Conservation (phyloP, 2,113 vertebrate genomes). For the Lonchura striata region DNA sequence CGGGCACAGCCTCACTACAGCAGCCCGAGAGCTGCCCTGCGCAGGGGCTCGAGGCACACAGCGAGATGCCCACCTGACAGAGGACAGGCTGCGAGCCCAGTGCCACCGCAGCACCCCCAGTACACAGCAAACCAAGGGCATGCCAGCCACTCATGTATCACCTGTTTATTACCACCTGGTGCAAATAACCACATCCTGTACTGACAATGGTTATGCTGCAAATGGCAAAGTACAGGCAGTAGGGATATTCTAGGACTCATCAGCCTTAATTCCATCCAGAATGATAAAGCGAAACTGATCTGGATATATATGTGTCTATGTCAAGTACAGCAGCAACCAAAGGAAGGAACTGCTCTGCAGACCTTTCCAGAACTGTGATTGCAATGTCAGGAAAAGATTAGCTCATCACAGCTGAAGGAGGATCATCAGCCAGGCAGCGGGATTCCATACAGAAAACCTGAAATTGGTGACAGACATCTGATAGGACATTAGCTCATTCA, state of each 20-base stretch:
- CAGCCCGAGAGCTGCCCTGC: background rate
- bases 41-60: background rate
- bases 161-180: background rate
- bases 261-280: background rate
- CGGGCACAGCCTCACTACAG: background rate
- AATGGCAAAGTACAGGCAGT: background rate
- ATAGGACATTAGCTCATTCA: background rate
- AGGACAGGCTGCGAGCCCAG: background rate
- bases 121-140: background rate
- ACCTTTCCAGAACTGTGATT: background rate
- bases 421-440: constrained; percentile 44
- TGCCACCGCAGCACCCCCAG: background rate
- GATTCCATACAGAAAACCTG: constrained; percentile 30
- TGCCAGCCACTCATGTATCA: background rate
- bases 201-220: background rate
- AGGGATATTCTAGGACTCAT: background rate
- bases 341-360: background rate
- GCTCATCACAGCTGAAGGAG: constrained; percentile 9
- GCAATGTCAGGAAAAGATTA: constrained; percentile 1
- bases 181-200: background rate
- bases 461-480: constrained; percentile 32
- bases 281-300: background rate
- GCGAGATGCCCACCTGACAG: background rate
- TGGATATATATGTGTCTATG: background rate
- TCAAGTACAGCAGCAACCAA: background rate